These are phyloP conservation scores for Drosophila pallidifrons DNA, from an alignment of 1,140 invertebrate species.

Conservation along the genomic window DNA sequence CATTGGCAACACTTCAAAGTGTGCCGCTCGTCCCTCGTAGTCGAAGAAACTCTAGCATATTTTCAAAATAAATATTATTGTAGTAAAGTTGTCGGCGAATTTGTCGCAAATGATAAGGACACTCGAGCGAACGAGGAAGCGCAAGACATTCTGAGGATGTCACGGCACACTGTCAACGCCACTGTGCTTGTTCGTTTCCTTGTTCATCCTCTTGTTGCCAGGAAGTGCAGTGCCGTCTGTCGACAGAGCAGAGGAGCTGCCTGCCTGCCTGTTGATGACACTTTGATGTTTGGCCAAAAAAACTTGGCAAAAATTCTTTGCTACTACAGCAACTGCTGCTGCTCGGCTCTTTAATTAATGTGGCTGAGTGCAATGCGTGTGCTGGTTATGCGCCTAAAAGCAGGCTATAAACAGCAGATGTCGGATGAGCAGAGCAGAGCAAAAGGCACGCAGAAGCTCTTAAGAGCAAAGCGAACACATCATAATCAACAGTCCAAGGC, in stretches of 20 bases:
- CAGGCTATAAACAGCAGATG: constrained; percentile 45
- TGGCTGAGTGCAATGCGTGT: constrained; percentile 16
- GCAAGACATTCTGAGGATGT: constrained; percentile 16
- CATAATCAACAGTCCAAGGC: constrained; percentile 43
- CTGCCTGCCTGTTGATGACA: constrained; percentile 67
- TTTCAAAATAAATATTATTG: constrained; percentile 80
- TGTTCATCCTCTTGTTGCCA: constrained; percentile 9
- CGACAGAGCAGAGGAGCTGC: no score
- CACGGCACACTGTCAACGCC: constrained; percentile 19
- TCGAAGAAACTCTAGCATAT: constrained; percentile 56
- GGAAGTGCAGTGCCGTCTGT: constrained; percentile 26
- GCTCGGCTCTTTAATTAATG: constrained; percentile 42
- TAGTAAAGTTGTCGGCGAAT: constrained; percentile 64
- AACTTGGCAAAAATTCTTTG: constrained; percentile 24
- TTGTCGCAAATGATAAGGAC: constrained; percentile 73
- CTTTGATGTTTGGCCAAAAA: constrained; percentile 58
- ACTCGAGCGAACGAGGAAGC: constrained; percentile 1
- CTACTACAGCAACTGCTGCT: background rate
- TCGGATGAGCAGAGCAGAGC: background rate
- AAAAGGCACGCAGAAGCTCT: constrained; percentile 9
- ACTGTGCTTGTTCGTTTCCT: constrained; percentile 21
- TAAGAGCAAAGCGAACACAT: constrained; percentile 18
- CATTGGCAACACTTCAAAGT: constrained; percentile 67
- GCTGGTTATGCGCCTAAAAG: constrained; percentile 35
- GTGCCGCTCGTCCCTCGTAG: constrained; percentile 21